Base-by-base conservation (phyloP, 2,888 invertebrate genomes). In the Brachypterus glaber region DNA sequence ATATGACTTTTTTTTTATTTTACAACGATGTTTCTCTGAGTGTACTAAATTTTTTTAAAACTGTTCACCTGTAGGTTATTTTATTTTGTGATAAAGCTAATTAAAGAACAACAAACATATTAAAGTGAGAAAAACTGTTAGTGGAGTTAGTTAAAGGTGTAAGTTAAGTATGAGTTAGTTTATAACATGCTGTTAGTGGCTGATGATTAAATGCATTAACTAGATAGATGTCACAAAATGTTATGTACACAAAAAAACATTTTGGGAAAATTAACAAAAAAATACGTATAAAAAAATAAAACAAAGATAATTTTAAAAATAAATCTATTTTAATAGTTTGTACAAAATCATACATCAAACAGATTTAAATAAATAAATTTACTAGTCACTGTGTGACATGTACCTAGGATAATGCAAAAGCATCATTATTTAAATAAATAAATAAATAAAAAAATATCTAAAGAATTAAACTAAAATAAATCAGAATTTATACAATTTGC, bases 371-470 rank as follows among this genome's bases (percentile, higher is more conserved):
- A 5, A 14, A 35, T 11, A 27, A 21, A 21, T 7, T 21, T 21
- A 7, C 21, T 38, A 54, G 63, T 63, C 65, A 64, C 65, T 51
- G 48, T 63, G 64, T 64, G 65, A 65, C 65, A 65, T 64, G 57
- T 64, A 64, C 64, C 65, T 64, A 64, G 64, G 57, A 50, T 55
- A 62, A 62, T 62, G 62, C 63, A 52, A 45, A 50, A 54, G 58
- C 55, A 55, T 55, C 51, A 33, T 40, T 15, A 27, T 44, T 45
- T 47, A 49, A 52, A 51, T 51, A 52, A 48, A 48, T 49, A 52
- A 57, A 51, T 57, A 53, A 72, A 72, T 71, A 11, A 71, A 71
- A 72, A 71, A 72, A 72, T n/a, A n/a, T n/a, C n/a, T n/a, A 71
- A 67, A 68, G 70, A 68, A 66, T 67, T 69, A 70, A 70, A 62